Evolutionary conservation across 2,113 vertebrate genomes (phyloP).

Genomic region (Boulengerochromis microlepis): DNA sequence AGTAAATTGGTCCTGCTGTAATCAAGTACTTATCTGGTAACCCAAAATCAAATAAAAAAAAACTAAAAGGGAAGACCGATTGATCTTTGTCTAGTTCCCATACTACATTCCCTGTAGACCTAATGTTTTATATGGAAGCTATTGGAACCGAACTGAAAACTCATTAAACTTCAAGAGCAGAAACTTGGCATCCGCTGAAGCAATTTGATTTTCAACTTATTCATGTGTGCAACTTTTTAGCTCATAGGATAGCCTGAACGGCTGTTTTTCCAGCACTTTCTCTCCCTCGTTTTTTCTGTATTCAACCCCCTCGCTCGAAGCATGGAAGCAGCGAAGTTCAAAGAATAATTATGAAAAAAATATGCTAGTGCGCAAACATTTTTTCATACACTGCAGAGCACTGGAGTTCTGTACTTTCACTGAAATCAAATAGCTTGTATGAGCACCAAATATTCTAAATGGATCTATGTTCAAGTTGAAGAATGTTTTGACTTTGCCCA

Average conservation of each 20-base stretch:
- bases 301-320: neutral
- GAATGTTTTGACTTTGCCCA: neutral
- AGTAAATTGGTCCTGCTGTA: neutral
- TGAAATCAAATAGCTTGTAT: neutral
- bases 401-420: neutral
- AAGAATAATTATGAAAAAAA: slow-evolving; percentile 1
- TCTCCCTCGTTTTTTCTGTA: neutral
- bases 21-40: neutral
- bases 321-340: neutral
- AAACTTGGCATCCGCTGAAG: neutral
- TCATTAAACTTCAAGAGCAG: slow-evolving; percentile 4
- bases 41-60: neutral
- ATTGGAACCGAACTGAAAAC: neutral
- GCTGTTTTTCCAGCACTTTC: neutral
- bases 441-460: neutral
- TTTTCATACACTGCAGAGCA: neutral
- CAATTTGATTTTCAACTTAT: neutral
- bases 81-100: neutral
- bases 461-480: neutral
- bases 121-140: neutral
- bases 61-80: neutral
- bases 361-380: neutral
- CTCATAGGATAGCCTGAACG: neutral
- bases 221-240: neutral
- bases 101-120: neutral